Evolutionary conservation across 2,113 vertebrate genomes (phyloP).

Genomic region (Hydrolagus affinis): DNA sequence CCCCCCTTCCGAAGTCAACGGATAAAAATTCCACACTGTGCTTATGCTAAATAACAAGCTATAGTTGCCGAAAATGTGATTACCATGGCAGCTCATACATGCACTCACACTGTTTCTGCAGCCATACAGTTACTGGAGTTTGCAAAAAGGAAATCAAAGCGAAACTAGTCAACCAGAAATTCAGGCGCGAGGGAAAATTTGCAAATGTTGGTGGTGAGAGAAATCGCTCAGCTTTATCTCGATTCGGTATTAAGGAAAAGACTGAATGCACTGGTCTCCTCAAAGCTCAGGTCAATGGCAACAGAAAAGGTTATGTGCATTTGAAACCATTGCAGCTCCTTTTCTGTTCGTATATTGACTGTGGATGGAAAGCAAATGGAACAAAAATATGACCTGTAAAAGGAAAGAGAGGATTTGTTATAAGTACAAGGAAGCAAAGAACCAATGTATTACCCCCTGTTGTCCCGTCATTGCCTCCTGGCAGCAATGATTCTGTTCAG

Average conservation of each 20-base stretch:
- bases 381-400: conserved; percentile 14
- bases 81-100: conserved; percentile 21
- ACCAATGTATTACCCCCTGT: conserved; percentile 7
- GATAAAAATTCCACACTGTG: background rate
- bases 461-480: background rate
- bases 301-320: background rate
- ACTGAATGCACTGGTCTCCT: conserved; percentile 4
- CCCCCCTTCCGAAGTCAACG: background rate
- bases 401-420: conserved; percentile 24
- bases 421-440: conserved; percentile 17
- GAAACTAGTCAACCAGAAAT: background rate
- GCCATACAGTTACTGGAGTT: background rate
- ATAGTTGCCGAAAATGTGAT: background rate
- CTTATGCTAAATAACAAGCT: conserved; percentile 17
- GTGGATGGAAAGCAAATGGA: background rate
- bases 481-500: background rate
- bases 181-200: conserved; percentile 12
- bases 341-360: background rate
- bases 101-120: conserved; percentile 14
- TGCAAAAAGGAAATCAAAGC: background rate
- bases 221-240: background rate
- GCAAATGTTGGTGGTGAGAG: conserved; percentile 1
- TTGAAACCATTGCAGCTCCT: conserved; percentile 18
- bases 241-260: background rate
- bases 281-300: background rate